Base-by-base conservation (phyloP, 2,797 vertebrate species). In the Potorous gilbertii region DNA sequence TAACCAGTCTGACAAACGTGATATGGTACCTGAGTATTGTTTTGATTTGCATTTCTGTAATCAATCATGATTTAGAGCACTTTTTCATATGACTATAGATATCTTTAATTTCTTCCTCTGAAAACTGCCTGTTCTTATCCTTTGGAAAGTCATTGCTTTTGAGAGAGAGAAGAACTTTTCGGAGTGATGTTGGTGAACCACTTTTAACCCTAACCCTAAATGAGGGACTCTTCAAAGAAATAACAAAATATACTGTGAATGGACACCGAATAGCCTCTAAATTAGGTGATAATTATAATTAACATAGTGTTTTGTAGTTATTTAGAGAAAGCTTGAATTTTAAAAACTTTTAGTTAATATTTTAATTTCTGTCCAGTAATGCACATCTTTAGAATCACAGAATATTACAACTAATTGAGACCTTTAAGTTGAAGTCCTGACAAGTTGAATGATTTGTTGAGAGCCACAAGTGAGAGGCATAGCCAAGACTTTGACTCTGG, bases 321-420 rank as follows among this genome's bases (percentile, higher is more conserved):
- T 46, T 57, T 54, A 90, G 29, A 28, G 91, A 74, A 93, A 55
- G 28, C 54, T 94, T 94, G 74, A 91, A 89, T 95, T 93, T 21
- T 87, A 54, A 1, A 74, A 91, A 46, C 62, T 94, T 96, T 21
- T 27, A 92, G 0, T 81, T 91, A 74, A 74, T 8, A 87, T 59
- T 81, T 96, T 95, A 95, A 40, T 74, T n/a, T n/a, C n/a, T n/a
- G n/a, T n/a, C 18, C 21, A 74, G n/a, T 40, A 74, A 74, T 40
- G 0, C 18, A 74, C 21, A 24, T 74, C n/a, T 40, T 74, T 74
- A 40, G n/a, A 74, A 74, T 74, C 1, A 74, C 24, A 40, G 59
- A 62, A 8, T 40, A 8, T 74, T 74, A 74, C n/a, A 74, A 8
- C n/a, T 40, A 74, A 74, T 24, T n/a, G 34, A 18, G 18, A 40